These are phyloP conservation scores for Cephus spinipes DNA, from an alignment of 2,888 invertebrate species.

Conservation along the genomic window DNA sequence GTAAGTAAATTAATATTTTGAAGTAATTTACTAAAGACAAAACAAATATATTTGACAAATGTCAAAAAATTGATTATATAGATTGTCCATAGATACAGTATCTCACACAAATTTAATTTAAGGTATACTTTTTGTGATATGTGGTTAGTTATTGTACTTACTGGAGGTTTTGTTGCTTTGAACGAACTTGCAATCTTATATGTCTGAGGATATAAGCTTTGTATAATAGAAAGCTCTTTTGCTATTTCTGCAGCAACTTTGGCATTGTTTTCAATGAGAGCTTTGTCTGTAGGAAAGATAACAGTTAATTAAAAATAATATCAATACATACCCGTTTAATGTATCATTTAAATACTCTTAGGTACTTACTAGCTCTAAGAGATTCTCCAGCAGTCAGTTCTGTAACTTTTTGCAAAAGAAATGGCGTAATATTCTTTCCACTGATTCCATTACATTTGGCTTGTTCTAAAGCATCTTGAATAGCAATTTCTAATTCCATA, in stretches of 20 bases:
- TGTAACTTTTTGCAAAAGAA: constrained; percentile 82
- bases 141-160: too few species aligned
- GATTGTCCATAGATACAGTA: too few species aligned
- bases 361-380: constrained; percentile 84
- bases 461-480: constrained; percentile 75
- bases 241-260: constrained; percentile 85
- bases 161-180: too few species aligned
- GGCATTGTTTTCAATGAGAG: constrained; percentile 94
- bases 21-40: too few species aligned
- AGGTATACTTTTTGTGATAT: too few species aligned
- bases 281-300: constrained; percentile 76
- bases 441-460: constrained; percentile 73
- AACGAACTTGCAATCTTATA: too few species aligned
- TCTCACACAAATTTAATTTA: too few species aligned
- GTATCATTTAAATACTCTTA: constrained; percentile 61
- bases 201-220: constrained; percentile 9
- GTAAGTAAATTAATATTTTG: too few species aligned
- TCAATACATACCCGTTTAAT: constrained; percentile 28
- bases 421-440: constrained; percentile 95
- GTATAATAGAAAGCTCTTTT: constrained; percentile 67
- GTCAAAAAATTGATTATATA: too few species aligned
- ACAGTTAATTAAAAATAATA: background rate
- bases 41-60: too few species aligned
- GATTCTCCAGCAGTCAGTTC: constrained; percentile 86
- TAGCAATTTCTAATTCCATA: constrained; percentile 75